These are phyloP conservation scores for Thereva unica DNA, from an alignment of 2,888 invertebrate genomes.

Conservation along the genomic window DNA sequence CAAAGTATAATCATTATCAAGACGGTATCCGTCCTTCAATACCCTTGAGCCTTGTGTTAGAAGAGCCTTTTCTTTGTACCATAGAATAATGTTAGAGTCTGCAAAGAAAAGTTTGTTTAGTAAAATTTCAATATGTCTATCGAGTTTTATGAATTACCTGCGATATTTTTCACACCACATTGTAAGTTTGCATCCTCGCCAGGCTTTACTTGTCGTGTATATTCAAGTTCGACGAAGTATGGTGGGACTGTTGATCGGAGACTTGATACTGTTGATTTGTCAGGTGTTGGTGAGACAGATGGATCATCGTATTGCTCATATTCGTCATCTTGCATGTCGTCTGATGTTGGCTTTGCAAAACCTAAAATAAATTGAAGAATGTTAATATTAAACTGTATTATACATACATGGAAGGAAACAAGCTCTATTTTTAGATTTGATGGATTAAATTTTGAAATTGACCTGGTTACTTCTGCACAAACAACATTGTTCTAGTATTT, in stretches of 20 bases:
- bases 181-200: slow-evolving; percentile 35
- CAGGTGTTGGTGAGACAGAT: slow-evolving; percentile 19
- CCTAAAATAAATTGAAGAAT: too few species aligned
- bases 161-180: slow-evolving; percentile 31
- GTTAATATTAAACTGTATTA: too few species aligned
- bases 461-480: too few species aligned
- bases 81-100: slow-evolving; percentile 45
- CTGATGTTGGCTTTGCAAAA: slow-evolving; percentile 12
- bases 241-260: slow-evolving; percentile 35
- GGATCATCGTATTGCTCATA: slow-evolving; percentile 35
- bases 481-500: too few species aligned
- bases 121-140: not conserved
- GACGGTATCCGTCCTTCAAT: slow-evolving; percentile 44
- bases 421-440: too few species aligned
- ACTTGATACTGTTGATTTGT: slow-evolving; percentile 28
- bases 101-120: slow-evolving; percentile 4
- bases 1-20: slow-evolving; percentile 45
- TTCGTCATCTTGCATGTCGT: slow-evolving; percentile 10
- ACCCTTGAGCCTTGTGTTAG: slow-evolving; percentile 45
- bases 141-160: slow-evolving; percentile 16
- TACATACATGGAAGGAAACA: too few species aligned
- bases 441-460: too few species aligned
- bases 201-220: slow-evolving; percentile 23
- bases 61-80: slow-evolving; percentile 44
- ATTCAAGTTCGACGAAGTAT: slow-evolving; percentile 12